Base-by-base conservation (phyloP, 2,888 invertebrate species). In the Eucriotettix oculatus region DNA sequence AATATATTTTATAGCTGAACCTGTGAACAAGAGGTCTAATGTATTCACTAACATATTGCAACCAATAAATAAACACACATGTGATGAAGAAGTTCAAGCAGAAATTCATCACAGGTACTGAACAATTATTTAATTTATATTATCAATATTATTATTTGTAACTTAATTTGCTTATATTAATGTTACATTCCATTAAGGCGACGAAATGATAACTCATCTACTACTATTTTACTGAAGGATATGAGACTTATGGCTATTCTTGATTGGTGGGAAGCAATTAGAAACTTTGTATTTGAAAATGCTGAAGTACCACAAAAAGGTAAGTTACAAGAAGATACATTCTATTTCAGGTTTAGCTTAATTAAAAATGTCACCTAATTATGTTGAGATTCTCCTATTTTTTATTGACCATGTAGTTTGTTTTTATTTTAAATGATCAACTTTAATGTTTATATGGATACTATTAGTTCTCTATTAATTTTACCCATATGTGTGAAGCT, bases 241-340 rank as follows among this genome's bases (percentile, higher is more conserved):
- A 95, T 96, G 93, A 79, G 95, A 52, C 76, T 97, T 61, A 92
- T 96, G 82, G 90, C 91, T 1, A 86, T 96, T 64, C 78, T 95
- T 67, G 94, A 95, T 74, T 97, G 95, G 91, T 87, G 95, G 83
- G 86, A 92, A 72, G 82, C 85, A 10, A 83, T 90, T 0, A 78
- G 83, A 66, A 86, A 89, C 69, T 96, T 92, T 74, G 77, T 96
- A 58, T 77, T 84, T 66, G 72, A 75, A 0, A 74, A 75, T 60
- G 69, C 71, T 44, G 70, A 70, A 10, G 68, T 77, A 70, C 74
- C 77, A 62, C 76, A 65, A 54, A 63, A 9, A 59, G 63, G 63
- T 64, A 59, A 58, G 52, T 48, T 48, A 5, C 2, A 29, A 29
- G 7, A 29, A 29, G 2, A 29, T 29, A 29, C 29, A 29, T 29